A percentile compares a stretch with the other conserved stretches of the same genome.
Conservation (phyloP, 2,113 vertebrate genomes). For the Acrocephalus arundinaceus region DNA sequence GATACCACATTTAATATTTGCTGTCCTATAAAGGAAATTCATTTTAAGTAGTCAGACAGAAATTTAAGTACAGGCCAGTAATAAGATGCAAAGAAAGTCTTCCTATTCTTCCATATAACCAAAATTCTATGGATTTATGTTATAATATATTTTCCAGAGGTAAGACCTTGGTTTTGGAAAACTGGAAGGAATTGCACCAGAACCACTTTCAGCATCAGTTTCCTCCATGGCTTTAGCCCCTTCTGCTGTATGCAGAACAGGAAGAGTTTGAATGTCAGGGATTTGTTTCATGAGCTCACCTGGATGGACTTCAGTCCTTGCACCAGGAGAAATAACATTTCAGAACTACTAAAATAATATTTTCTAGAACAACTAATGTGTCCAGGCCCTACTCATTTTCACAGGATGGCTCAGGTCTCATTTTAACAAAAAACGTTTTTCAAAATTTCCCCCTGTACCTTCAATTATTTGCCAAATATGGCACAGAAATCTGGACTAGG, state of each 20-base stretch:
- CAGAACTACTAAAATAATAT: not conserved
- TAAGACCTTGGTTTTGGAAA: not conserved
- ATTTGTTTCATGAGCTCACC: not conserved
- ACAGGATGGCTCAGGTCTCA: not conserved
- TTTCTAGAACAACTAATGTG: not conserved
- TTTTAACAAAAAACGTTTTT: not conserved
- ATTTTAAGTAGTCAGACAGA: not conserved
- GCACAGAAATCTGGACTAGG: not conserved
- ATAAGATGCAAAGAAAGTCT: not conserved
- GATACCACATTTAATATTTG: not conserved
- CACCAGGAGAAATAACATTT: not conserved
- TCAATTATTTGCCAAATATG: not conserved
- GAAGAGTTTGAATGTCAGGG: not conserved
- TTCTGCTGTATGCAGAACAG: not conserved
- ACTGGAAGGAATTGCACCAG: not conserved
- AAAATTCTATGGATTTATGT: not conserved
- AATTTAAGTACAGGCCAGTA: not conserved
- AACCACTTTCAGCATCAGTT: not conserved
- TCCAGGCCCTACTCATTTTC: not conserved
- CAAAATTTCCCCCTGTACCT: not conserved
- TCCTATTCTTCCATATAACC: not conserved
- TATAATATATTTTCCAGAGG: not conserved
- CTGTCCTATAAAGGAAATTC: not conserved
- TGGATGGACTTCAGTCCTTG: not conserved
- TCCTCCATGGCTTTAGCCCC: too few relatives aligned